These are phyloP conservation scores for Meloe dianella DNA, from an alignment of 2,888 invertebrate genomes.

Conservation along the genomic window DNA sequence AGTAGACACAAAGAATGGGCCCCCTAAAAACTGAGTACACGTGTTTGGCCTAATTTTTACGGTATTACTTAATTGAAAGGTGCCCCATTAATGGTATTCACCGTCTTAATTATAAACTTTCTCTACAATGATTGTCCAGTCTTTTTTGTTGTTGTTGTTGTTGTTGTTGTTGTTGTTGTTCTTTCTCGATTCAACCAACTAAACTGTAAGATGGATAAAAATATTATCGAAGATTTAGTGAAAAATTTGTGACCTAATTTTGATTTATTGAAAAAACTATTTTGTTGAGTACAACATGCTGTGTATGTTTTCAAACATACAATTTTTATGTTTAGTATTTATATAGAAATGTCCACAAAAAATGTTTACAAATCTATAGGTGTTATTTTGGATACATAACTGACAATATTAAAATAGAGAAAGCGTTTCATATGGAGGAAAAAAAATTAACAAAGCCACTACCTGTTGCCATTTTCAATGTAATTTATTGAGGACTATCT, in stretches of 20 bases:
- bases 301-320: conserved; percentile 40
- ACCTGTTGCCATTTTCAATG: conserved; percentile 29
- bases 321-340: conserved; percentile 17
- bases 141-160: not conserved
- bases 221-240: not conserved
- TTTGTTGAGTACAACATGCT: conserved; percentile 8
- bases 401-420: conserved; percentile 31
- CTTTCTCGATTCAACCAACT: too few species aligned
- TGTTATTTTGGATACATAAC: not conserved
- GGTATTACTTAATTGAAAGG: conserved; percentile 34
- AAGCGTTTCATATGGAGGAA: conserved; percentile 32
- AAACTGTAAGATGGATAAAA: not conserved
- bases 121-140: conserved; percentile 15
- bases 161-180: not conserved
- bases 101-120: conserved; percentile 28
- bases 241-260: conserved; percentile 1
- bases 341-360: not conserved
- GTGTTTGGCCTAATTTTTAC: conserved; percentile 40
- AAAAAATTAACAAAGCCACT: conserved; percentile 27
- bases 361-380: not conserved
- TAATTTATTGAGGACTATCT: conserved; percentile 1
- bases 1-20: not conserved
- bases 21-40: conserved; percentile 23
- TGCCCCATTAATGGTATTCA: conserved; percentile 22
- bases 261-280: not conserved